Evolutionary conservation across 35 echinoderm and acorn worm genomes (phyloP), one percentile per base, ranked within the genome.

Genomic region (Stichopus chloronotus): DNA sequence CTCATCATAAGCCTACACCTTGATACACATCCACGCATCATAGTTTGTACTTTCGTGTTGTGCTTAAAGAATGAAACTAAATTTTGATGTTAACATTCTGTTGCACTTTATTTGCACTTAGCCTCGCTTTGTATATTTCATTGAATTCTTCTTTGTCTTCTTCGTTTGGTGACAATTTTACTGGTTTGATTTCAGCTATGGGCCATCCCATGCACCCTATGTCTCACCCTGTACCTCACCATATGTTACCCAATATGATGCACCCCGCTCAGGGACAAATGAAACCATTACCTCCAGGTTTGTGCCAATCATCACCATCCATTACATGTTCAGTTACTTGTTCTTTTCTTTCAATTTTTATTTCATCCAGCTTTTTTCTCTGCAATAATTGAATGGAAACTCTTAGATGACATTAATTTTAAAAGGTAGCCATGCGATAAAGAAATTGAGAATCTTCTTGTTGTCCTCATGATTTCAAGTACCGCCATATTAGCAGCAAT

Each of bases 141-240:
- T 65, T 65, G 11, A 14, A 11, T 17, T 65, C 61, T 61, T 61
- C 14, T 61, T 61, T 61, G 59, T 61, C 14, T 65, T 65, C 17
- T 65, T 10, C 8, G 10, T 65, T 65, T 65, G 61, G 61, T 65
- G 61, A 65, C 61, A 65, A 53, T 55, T 83, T 83, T 24, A 43
- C 53, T 83, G 80, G 53, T 83, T 83, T 83, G 80, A 52, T 83
- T 83, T 83, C 80, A 83, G 80, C 80, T 83, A 83, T 83, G 80
- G 55, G 43, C 17, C 80, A 52, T 83, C 80, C 80, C 80, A 83
- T 83, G 80, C 80, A 83, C 80, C 80, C 80, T 55, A 83, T 83
- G 80, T 56, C 80, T 83, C 80, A 83, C 80, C 80, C 52, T 43
- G 55, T 83, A 83, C 52, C 80, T 52, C 80, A 83, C 80, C 80